Conservation (phyloP, 2,888 invertebrate genomes). For the Spodoptera picta region DNA sequence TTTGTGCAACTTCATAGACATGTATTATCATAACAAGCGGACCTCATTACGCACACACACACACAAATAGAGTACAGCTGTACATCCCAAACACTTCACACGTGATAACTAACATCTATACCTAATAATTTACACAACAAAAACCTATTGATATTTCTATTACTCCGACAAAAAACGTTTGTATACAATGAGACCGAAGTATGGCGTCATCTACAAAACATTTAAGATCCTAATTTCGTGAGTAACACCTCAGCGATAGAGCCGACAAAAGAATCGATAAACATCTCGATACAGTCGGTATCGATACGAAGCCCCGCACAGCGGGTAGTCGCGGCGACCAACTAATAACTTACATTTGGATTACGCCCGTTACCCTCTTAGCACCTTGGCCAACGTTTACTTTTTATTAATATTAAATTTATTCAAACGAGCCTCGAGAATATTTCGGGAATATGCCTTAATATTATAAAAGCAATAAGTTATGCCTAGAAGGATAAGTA, state of each 20-base stretch:
- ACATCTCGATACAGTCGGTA: slow-evolving; percentile 68
- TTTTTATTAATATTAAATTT: slow-evolving; percentile 86
- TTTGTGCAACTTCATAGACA: slow-evolving; percentile 15
- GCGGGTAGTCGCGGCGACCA: slow-evolving; percentile 76
- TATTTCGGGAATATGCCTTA: slow-evolving; percentile 82
- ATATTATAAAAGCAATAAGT: slow-evolving; percentile 83
- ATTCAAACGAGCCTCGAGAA: slow-evolving; percentile 81
- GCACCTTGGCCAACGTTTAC: slow-evolving; percentile 85
- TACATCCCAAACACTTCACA: slow-evolving; percentile 65
- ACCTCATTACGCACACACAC: slow-evolving; percentile 44
- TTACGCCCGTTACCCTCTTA: slow-evolving; percentile 88
- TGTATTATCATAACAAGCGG: slow-evolving; percentile 44
- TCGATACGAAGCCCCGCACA: slow-evolving; percentile 75
- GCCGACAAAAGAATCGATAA: slow-evolving; percentile 87
- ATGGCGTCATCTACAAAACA: slow-evolving; percentile 86
- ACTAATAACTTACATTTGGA: slow-evolving; percentile 87
- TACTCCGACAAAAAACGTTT: slow-evolving; percentile 63
- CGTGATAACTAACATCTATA: slow-evolving; percentile 62
- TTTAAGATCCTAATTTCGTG: slow-evolving; percentile 87
- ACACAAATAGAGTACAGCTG: slow-evolving; percentile 23
- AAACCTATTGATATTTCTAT: slow-evolving; percentile 83
- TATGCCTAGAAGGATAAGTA: slow-evolving; percentile 80
- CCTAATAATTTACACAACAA: slow-evolving; percentile 66
- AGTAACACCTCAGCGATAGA: slow-evolving; percentile 85
- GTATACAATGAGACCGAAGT: slow-evolving; percentile 74